phyloP scores from a whole-genome alignment of 2,113 vertebrate genomes.

The Mixornis gularis region DNA sequence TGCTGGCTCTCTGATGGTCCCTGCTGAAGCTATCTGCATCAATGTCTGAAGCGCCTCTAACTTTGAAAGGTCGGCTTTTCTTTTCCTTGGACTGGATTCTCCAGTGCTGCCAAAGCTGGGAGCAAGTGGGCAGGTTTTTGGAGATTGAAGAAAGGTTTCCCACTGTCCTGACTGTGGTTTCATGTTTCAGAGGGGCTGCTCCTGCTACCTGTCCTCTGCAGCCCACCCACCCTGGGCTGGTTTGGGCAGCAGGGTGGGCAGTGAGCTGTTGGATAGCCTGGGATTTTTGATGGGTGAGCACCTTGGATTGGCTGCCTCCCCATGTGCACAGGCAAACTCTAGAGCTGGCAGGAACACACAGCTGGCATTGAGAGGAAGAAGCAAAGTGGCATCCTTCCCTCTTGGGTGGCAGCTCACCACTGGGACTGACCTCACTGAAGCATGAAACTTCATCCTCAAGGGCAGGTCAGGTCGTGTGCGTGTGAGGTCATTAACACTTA shows the following conservation, averaged over 20 bases:
- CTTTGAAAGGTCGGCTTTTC: background rate
- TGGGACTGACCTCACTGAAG: background rate
- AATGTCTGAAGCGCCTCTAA: background rate
- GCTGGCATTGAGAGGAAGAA: background rate
- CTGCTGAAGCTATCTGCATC: background rate
- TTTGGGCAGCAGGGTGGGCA: background rate
- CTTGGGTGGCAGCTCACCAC: background rate
- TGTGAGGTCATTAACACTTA: background rate
- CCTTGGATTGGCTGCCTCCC: background rate
- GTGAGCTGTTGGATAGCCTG: background rate
- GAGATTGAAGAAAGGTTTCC: background rate
- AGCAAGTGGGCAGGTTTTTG: fast-evolving
- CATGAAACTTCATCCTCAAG: background rate
- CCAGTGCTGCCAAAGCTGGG: background rate
- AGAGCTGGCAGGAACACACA: background rate
- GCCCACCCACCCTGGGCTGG: background rate
- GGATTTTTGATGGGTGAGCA: background rate
- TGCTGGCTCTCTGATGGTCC: background rate
- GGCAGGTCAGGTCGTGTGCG: background rate
- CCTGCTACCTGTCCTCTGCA: background rate
- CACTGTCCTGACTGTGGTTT: background rate
- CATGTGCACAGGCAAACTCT: background rate
- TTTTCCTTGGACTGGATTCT: background rate
- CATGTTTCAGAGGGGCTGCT: background rate
- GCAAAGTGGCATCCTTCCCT: background rate